A percentile compares a stretch with the other conserved stretches of the same genome.
phyloP scores from a whole-genome alignment of 2,888 invertebrate genomes.

The Zaprionus obscuricornis region DNA sequence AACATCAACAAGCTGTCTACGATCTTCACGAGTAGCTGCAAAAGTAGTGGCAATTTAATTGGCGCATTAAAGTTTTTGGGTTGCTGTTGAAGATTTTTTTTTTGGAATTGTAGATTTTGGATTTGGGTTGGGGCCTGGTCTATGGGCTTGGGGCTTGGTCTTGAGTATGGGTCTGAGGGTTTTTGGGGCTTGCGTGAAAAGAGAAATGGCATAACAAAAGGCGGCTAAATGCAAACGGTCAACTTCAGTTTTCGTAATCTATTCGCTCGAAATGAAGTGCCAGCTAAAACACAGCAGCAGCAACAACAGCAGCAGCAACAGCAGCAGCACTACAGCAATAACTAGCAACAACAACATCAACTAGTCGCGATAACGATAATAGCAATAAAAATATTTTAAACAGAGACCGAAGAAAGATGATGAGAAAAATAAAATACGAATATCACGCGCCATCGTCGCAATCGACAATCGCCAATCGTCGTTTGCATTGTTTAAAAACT shows the following conservation, averaged over 20 bases:
- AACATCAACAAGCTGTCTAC: not conserved
- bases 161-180: no score
- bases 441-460: conserved; percentile 50
- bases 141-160: conserved; percentile 1
- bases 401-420: conserved; percentile 7
- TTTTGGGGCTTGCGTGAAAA: conserved; percentile 48
- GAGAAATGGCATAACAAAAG: conserved; percentile 73
- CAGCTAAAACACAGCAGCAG: conserved; percentile 36
- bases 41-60: conserved; percentile 70
- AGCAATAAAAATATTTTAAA: conserved; percentile 42
- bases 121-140: conserved; percentile 16
- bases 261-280: conserved; percentile 44
- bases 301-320: conserved; percentile 11
- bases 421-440: conserved; percentile 17
- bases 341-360: conserved; percentile 5
- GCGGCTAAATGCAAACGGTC: conserved; percentile 42
- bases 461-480: conserved; percentile 42
- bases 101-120: conserved; percentile 7
- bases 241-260: conserved; percentile 61
- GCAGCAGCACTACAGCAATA: conserved; percentile 1
- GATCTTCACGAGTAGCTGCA: conserved; percentile 26
- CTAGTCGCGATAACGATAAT: conserved; percentile 46
- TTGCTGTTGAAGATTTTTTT: conserved; percentile 6
- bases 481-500: conserved; percentile 57
- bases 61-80: conserved; percentile 58